Evolutionary conservation across 2,888 invertebrate genomes (phyloP).

Genomic region (Tipula lateralis): DNA sequence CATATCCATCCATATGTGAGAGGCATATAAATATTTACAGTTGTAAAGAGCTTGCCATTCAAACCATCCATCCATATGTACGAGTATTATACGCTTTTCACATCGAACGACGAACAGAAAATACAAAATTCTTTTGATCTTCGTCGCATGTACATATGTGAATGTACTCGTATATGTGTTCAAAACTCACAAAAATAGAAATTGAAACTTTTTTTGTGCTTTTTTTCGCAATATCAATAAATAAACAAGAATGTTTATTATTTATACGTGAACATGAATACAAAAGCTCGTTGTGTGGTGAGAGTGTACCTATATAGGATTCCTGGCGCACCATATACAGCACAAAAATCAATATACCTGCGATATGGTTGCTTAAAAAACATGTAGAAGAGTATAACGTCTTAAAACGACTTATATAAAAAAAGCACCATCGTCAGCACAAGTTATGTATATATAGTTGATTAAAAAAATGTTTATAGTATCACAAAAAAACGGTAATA

Average conservation of each 20-base stretch:
- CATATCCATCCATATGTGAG: not conserved
- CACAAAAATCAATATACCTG: not conserved
- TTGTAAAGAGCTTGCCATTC: not conserved
- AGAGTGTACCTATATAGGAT: not conserved
- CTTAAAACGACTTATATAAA: not conserved
- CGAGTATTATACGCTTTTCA: not conserved
- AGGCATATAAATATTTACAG: not conserved
- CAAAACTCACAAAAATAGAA: conserved; percentile 5
- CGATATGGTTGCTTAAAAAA: not conserved
- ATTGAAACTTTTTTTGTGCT: not conserved
- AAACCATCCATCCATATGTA: not conserved
- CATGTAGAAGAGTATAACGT: not conserved
- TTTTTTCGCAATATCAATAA: not conserved
- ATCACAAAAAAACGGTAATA: not conserved
- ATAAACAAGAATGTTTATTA: not conserved
- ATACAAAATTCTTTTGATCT: not conserved
- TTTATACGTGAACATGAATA: not conserved
- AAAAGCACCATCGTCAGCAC: not conserved
- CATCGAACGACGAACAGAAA: not conserved
- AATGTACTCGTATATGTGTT: not conserved
- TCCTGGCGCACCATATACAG: not conserved
- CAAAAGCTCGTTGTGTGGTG: not conserved
- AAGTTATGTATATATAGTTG: not conserved
- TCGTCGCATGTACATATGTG: not conserved
- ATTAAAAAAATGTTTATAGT: not conserved